phyloP scores from a whole-genome alignment of 35 echinoderm and acorn worm genomes.

The Strongylocentrotus purpuratus region DNA sequence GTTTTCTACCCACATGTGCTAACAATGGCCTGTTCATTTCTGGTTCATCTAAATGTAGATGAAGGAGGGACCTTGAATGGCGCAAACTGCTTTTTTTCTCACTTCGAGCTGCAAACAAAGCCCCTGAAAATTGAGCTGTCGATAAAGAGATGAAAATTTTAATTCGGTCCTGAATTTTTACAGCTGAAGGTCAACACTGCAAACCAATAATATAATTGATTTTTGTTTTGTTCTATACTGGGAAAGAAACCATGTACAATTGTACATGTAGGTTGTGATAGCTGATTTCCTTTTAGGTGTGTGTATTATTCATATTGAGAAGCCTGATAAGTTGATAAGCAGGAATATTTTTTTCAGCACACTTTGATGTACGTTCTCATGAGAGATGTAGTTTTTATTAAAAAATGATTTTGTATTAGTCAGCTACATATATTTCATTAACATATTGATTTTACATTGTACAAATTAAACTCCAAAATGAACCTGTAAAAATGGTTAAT shows the following conservation, averaged over 20 bases:
- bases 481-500: too few species aligned
- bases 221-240: neutral
- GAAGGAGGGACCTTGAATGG: neutral
- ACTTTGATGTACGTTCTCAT: too few species aligned
- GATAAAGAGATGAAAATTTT: neutral
- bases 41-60: neutral
- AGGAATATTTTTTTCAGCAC: too few species aligned
- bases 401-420: too few species aligned
- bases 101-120: neutral
- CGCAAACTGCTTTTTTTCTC: neutral
- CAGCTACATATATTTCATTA: too few species aligned
- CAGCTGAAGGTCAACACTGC: neutral
- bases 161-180: neutral
- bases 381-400: too few species aligned
- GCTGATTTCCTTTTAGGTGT: too few species aligned
- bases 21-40: neutral
- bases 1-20: neutral
- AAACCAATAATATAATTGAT: neutral
- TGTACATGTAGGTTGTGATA: neutral
- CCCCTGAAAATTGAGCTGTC: neutral
- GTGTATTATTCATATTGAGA: too few species aligned
- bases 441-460: too few species aligned
- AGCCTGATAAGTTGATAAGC: too few species aligned
- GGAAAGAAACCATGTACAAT: neutral
- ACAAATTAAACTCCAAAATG: too few species aligned